These are phyloP conservation scores for Ceyx cyanopectus DNA, from an alignment of 2,113 vertebrate species.

Conservation along the genomic window DNA sequence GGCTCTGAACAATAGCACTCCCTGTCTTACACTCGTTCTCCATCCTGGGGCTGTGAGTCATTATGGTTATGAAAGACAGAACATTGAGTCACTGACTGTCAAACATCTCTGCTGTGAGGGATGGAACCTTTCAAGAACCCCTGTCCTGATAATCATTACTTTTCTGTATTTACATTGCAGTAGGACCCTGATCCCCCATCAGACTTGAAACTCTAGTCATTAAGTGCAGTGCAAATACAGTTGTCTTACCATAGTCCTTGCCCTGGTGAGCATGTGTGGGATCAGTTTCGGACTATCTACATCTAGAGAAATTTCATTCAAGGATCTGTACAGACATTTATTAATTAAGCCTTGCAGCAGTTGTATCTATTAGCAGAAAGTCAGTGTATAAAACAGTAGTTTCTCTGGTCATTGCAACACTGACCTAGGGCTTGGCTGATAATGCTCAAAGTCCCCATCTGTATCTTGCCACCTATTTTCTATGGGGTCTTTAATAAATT, in stretches of 20 bases:
- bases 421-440: background rate
- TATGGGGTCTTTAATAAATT: background rate
- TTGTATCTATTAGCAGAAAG: background rate
- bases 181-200: background rate
- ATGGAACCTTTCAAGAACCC: slow-evolving; percentile 30
- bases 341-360: background rate
- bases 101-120: slow-evolving; percentile 29
- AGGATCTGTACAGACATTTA: background rate
- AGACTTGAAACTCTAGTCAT: background rate
- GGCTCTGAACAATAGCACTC: slow-evolving; percentile 49
- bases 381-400: background rate
- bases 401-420: background rate
- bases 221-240: slow-evolving; percentile 2
- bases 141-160: slow-evolving; percentile 32
- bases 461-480: background rate
- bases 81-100: slow-evolving; percentile 56
- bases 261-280: background rate
- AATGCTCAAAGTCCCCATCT: background rate
- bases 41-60: slow-evolving; percentile 61
- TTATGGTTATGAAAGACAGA: slow-evolving; percentile 57
- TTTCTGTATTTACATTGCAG: background rate
- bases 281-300: background rate
- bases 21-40: slow-evolving; percentile 12
- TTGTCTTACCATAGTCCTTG: background rate
- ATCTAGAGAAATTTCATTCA: background rate